Percentiles rank a stretch among this genome's conserved stretches.
phyloP scores from a whole-genome alignment of 53 echinoderm and acorn worm genomes.

The Patiria pectinifera region DNA sequence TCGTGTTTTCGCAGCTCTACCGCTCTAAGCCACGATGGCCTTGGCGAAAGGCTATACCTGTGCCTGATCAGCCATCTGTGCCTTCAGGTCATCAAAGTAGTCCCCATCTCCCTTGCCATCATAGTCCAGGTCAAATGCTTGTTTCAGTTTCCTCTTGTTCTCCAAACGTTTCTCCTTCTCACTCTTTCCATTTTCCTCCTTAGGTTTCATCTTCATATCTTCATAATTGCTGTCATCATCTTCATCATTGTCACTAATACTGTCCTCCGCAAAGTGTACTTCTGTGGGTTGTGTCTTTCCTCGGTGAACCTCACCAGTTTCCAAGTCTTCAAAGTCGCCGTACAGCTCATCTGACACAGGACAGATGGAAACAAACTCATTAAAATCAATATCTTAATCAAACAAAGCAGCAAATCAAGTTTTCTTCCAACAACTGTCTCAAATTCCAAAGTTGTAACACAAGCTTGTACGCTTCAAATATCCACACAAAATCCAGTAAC shows the following conservation, averaged over 20 bases:
- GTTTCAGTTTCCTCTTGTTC: constrained; percentile 91
- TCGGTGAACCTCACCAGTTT: constrained; percentile 87
- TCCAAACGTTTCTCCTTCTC: constrained; percentile 74
- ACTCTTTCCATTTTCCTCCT: constrained; percentile 65
- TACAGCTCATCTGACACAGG: constrained; percentile 83
- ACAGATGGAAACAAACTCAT: neutral
- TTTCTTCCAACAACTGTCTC: neutral
- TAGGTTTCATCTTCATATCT: constrained; percentile 36
- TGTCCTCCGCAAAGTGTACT: constrained; percentile 25
- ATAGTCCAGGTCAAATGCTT: constrained; percentile 84
- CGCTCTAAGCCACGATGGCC: no score
- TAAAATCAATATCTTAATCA: neutral
- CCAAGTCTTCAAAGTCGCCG: constrained; percentile 99
- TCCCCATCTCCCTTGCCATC: constrained; percentile 86
- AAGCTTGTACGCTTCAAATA: no score
- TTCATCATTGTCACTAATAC: constrained; percentile 55
- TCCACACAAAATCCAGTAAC: no score
- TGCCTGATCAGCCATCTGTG: constrained; percentile 94
- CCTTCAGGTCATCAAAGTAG: constrained; percentile 97
- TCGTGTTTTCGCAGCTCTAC: no score
- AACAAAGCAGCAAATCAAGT: neutral
- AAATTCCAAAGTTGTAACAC: no score
- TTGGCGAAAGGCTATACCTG: constrained; percentile 60
- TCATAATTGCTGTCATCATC: constrained; percentile 46
- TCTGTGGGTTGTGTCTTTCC: constrained; percentile 9